Evolutionary conservation across 2,113 vertebrate species (phyloP).

Genomic region (Eurystomus gularis): DNA sequence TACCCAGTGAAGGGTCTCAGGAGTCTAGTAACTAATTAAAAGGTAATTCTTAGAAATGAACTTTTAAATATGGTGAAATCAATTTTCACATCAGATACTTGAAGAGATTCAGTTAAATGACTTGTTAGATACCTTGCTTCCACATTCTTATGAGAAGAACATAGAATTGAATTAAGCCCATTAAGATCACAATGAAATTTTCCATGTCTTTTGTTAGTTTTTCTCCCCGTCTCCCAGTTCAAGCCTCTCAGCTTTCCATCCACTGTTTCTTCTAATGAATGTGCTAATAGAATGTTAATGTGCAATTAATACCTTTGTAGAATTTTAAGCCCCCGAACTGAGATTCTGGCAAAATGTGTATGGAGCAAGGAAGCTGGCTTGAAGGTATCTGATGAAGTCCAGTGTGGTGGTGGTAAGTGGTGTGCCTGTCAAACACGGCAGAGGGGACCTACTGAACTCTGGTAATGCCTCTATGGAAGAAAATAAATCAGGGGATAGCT

Average conservation of each 20-base stretch:
- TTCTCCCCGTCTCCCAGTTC: not conserved
- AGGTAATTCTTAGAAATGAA: not conserved
- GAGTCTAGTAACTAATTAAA: not conserved
- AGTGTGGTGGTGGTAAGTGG: not conserved
- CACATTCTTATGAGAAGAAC: not conserved
- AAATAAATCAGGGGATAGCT: not conserved
- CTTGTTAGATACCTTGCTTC: constrained; percentile 23
- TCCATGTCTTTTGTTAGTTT: not conserved
- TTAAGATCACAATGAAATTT: constrained; percentile 23
- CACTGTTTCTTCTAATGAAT: constrained; percentile 1
- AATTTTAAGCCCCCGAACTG: not conserved
- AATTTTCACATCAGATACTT: not conserved
- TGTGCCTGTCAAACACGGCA: not conserved
- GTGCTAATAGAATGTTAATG: not conserved
- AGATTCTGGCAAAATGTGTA: not conserved
- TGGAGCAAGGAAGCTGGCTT: not conserved
- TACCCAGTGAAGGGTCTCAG: not conserved
- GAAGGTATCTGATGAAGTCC: not conserved
- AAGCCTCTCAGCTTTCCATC: not conserved
- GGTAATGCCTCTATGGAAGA: not conserved
- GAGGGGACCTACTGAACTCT: not conserved
- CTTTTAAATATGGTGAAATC: not conserved
- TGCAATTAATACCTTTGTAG: not conserved
- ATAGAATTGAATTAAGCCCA: constrained; percentile 27
- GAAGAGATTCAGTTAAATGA: constrained; percentile 15